Percentiles rank a stretch among this genome's conserved stretches.
These are phyloP conservation scores for Hyles euphorbiae DNA, from an alignment of 1,140 invertebrate genomes.

Conservation along the genomic window DNA sequence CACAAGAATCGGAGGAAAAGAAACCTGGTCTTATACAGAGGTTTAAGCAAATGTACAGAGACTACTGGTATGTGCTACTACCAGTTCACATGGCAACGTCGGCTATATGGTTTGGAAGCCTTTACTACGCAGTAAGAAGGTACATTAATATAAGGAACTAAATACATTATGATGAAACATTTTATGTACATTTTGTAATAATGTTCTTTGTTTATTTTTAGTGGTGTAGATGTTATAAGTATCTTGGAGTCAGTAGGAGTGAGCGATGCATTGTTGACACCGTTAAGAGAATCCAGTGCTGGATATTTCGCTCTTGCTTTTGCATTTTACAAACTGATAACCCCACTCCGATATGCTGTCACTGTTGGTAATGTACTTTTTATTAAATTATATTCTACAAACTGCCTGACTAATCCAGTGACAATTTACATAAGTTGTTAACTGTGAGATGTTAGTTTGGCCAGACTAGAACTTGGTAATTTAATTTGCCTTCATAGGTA, in stretches of 20 bases:
- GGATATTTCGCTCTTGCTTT: constrained; percentile 93
- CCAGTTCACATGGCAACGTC: constrained; percentile 94
- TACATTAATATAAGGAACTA: constrained; percentile 59
- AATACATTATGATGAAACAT: neutral
- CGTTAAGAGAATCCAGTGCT: constrained; percentile 84
- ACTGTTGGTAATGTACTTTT: constrained; percentile 82
- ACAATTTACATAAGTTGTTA: too few relatives aligned
- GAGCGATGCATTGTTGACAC: constrained; percentile 84
- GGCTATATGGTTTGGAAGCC: constrained; percentile 87
- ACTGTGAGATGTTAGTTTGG: too few relatives aligned
- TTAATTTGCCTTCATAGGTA: too few relatives aligned
- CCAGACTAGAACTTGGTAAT: too few relatives aligned
- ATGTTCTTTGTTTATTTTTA: constrained; percentile 57
- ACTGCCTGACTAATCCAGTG: too few relatives aligned
- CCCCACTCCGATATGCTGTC: constrained; percentile 92
- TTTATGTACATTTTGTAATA: neutral
- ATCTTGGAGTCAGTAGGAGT: constrained; percentile 85
- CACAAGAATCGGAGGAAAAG: constrained; percentile 65
- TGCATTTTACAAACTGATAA: constrained; percentile 93
- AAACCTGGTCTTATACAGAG: constrained; percentile 84
- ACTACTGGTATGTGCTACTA: constrained; percentile 96
- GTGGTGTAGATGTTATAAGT: constrained; percentile 90
- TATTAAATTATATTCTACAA: neutral
- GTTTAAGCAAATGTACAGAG: constrained; percentile 93
- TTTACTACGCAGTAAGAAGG: constrained; percentile 92